Base-by-base conservation (phyloP, 2,888 invertebrate genomes). In the Ormyrus nitidulus region DNA sequence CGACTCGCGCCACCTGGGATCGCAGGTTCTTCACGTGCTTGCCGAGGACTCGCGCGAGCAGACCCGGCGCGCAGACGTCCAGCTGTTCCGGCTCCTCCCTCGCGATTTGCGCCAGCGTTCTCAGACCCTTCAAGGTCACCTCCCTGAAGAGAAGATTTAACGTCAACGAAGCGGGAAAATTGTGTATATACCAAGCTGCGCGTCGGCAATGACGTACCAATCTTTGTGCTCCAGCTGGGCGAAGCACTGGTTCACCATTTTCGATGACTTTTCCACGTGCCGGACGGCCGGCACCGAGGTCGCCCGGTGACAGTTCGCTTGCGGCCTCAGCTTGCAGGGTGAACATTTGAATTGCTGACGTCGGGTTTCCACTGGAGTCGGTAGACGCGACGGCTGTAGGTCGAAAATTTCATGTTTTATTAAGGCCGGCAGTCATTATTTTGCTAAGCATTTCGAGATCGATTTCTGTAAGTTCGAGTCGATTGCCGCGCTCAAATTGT, bases 1-100 rank as follows among this genome's bases (percentile, higher is more conserved):
- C 98, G 5, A 95, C 94, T 68, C 98, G 93, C 0, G 98, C 95
- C 0, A 98, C 98, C 88, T 98, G 97, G 0, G 99, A 99, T 46
- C 99, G 93, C 81, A 99, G 92, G 90, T 98, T 99, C 84, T 95
- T 95, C 66, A 97, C 95, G 87, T 98, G 95, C 81, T 93, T 92
- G 0, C 96, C 94, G 46, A 97, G 90, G 81, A 93, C 92, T n/a
- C 95, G 92, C 90, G 94, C 94, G 46, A 94, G 92, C 46, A 94
- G 93, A 66, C 95, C 89, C 46, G 91, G 95, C 80, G 96, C 93
- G 82, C 95, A 94, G 0, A 92, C 87, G 73, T 93, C 93, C 59
- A 95, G 85, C 13, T 92, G 89, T 44, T 94, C 95, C 0, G 93
- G 92, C 84, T 94, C 93, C 85, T 95, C 94, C 62, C 92, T 92